phyloP scores from a whole-genome alignment of 1,140 invertebrate species.

The Acromyrmex heyeri region DNA sequence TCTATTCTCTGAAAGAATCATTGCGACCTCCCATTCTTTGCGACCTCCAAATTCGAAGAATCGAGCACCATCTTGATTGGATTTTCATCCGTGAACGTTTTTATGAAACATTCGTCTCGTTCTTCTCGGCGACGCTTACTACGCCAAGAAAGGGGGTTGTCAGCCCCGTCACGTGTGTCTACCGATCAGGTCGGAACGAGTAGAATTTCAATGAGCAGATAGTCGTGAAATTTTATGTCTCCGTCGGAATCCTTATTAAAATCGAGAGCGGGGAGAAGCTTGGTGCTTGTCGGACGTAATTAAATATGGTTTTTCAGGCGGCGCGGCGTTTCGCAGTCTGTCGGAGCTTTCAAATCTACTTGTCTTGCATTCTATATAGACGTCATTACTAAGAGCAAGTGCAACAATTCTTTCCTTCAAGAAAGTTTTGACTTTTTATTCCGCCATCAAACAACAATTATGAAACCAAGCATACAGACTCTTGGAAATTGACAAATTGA shows the following conservation, averaged over 20 bases:
- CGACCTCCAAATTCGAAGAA: not conserved
- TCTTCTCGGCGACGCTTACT: conserved; percentile 37
- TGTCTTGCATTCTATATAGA: conserved; percentile 17
- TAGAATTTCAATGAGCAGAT: conserved; percentile 63
- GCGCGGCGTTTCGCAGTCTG: conserved; percentile 20
- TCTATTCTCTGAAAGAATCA: conserved; percentile 34
- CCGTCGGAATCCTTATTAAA: conserved; percentile 63
- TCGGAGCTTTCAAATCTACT: conserved; percentile 10
- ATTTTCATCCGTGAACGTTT: conserved; percentile 59
- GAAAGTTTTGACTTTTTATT: not conserved
- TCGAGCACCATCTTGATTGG: conserved; percentile 45
- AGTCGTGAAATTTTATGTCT: conserved; percentile 63
- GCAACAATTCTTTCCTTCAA: conserved; percentile 13
- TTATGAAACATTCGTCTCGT: conserved; percentile 60
- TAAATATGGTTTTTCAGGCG: conserved; percentile 52
- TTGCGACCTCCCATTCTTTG: not conserved
- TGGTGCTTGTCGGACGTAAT: conserved; percentile 46
- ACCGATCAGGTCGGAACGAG: conserved; percentile 54
- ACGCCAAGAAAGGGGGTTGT: conserved; percentile 46
- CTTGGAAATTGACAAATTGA: not conserved
- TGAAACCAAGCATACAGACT: not conserved
- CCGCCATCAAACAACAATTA: not conserved
- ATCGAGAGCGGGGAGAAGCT: conserved; percentile 39
- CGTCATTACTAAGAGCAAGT: not conserved
- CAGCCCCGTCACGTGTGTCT: conserved; percentile 58